Evolutionary conservation across 2,888 invertebrate species (phyloP).

Genomic region (Pseudococcus jackbeardsleyi): DNA sequence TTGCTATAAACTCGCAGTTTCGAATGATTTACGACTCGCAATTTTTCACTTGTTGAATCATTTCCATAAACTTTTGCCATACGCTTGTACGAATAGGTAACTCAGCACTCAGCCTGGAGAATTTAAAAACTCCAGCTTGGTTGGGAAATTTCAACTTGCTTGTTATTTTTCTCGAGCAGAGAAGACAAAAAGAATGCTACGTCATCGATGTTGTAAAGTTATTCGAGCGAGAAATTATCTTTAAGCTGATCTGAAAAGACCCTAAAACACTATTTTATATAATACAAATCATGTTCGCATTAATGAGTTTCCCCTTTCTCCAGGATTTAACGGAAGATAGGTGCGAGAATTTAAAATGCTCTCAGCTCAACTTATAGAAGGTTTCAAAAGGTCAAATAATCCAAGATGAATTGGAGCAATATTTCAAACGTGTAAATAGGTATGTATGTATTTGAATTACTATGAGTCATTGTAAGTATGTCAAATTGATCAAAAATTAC

Average conservation of each 20-base stretch:
- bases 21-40: not conserved
- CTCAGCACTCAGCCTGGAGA: not conserved
- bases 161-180: not conserved
- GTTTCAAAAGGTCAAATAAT: no score
- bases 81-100: not conserved
- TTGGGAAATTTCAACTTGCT: not conserved
- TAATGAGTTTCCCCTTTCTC: not conserved
- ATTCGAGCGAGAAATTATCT: slow-evolving; percentile 12
- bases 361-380: no score
- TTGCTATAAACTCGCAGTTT: not conserved
- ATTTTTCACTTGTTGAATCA: slow-evolving; percentile 43
- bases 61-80: slow-evolving; percentile 24
- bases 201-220: not conserved
- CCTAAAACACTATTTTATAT: not conserved
- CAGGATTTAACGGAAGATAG: no score
- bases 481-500: no score
- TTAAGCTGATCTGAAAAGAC: not conserved
- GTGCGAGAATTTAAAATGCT: no score
- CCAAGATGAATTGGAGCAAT: no score
- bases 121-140: not conserved
- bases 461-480: no score
- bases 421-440: no score
- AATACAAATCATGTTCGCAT: not conserved
- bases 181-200: not conserved
- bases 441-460: no score